Conservation (phyloP, 2,888 invertebrate species). For the Ceriagrion tenellum region DNA sequence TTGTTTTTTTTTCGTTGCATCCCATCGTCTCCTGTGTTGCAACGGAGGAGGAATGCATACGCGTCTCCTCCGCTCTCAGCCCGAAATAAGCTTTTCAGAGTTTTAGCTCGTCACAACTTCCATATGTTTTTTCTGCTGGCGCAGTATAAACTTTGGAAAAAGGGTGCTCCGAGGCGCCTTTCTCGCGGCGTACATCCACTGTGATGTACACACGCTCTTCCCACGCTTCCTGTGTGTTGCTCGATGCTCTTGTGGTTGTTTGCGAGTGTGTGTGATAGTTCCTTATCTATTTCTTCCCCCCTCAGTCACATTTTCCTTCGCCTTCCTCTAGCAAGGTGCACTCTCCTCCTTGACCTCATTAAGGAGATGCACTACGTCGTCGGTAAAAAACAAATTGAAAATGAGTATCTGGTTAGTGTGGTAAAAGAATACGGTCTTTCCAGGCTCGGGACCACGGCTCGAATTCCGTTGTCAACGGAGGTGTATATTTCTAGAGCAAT, state of each 20-base stretch:
- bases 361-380: no score
- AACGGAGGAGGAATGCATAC: conserved; percentile 44
- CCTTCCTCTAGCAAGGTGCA: background rate
- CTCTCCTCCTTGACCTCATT: conserved; percentile 55
- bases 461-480: no score
- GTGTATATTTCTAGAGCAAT: no score
- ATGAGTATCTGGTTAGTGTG: no score
- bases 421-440: no score
- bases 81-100: conserved; percentile 56
- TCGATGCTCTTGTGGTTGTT: background rate
- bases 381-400: no score
- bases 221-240: background rate
- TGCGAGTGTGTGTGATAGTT: background rate
- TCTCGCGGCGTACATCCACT: background rate
- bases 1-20: background rate
- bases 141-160: conserved; percentile 37
- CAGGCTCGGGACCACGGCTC: no score
- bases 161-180: background rate
- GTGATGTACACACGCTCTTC: background rate
- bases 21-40: background rate
- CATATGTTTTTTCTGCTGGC: conserved; percentile 34
- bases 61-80: background rate
- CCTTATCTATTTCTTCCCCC: background rate
- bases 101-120: conserved; percentile 5
- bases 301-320: background rate